Base-by-base conservation (phyloP, 2,888 invertebrate genomes). In the Epirrita christyi region DNA sequence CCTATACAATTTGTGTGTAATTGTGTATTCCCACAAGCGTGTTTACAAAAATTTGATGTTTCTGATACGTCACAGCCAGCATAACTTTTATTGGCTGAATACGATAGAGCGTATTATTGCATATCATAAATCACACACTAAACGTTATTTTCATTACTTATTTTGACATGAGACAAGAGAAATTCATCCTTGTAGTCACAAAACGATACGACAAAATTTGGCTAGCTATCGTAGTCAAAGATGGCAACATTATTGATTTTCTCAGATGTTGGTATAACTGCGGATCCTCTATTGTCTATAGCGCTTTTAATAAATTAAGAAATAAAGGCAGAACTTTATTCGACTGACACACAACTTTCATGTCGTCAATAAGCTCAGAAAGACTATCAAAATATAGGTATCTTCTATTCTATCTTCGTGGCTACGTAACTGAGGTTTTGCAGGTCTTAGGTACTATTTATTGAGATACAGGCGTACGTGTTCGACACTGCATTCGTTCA, bases 21-120 rank as follows among this genome's bases (percentile, higher is more conserved):
- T 86, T 86, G 84, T 86, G 83, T 87, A 89, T 91, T 91, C 70
- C 21, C 87, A 90, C 91, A 91, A 92, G 92, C 92, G 92, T 92
- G 92, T 92, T 92, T 92, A 92, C 92, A 91, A 92, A 92, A 92
- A 91, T 91, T 88, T 82, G 85, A 81, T 85, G 85, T 67, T 86
- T 64, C 68, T 72, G 68, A 68, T 72, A 84, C 85, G 86, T 85
- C 85, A 82, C 79, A 76, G 75, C 42, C 37, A 50, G 55, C 59
- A 47, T 43, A 65, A 59, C 67, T 67, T 62, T 62, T 65, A 67
- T 51, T 63, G 64, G 61, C 64, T 50, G 50, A 36, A 10, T 53
- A 54, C 70, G 67, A 62, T 85, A 90, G 75, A 80, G 86, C 69
- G 52, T 78, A 80, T 70, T 85, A 80, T 91, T 78, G 84, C 72